phyloP scores from a whole-genome alignment of 2,888 invertebrate species.

The Baronia brevicornis region DNA sequence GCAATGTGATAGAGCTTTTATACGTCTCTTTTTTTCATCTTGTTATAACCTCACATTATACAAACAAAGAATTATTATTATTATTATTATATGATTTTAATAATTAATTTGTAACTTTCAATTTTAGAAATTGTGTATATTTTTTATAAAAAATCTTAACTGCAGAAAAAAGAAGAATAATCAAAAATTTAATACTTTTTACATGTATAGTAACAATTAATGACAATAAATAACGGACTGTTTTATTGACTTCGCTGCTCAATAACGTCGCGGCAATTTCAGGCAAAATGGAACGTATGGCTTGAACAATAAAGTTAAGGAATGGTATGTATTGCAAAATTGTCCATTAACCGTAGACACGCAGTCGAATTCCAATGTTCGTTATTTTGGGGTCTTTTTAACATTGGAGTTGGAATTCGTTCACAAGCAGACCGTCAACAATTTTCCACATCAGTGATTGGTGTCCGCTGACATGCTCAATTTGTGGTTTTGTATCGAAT shows the following conservation, averaged over 20 bases:
- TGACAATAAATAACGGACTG: too few relatives aligned
- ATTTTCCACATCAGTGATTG: conserved; percentile 23
- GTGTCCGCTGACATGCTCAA: conserved; percentile 6
- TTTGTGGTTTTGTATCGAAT: conserved; percentile 9
- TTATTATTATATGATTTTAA: too few relatives aligned
- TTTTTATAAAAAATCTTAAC: too few relatives aligned
- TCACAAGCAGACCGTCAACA: conserved; percentile 3
- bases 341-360: conserved; percentile 7
- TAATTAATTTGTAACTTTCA: too few relatives aligned
- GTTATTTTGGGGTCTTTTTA: conserved; percentile 1
- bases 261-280: conserved; percentile 24
- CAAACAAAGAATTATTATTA: too few relatives aligned
- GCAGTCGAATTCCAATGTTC: neutral
- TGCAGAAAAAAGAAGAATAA: too few relatives aligned
- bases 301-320: conserved; percentile 26
- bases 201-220: too few relatives aligned
- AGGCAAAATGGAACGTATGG: conserved; percentile 30
- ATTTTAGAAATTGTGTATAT: too few relatives aligned
- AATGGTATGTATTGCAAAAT: conserved; percentile 19
- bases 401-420: conserved; percentile 6
- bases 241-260: conserved; percentile 18
- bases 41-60: too few relatives aligned
- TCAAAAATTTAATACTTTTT: too few relatives aligned
- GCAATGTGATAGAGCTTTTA: too few relatives aligned
- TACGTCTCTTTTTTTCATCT: too few relatives aligned